Conservation (phyloP, 1,140 invertebrate genomes). For the Caenorhabditis remanei region DNA sequence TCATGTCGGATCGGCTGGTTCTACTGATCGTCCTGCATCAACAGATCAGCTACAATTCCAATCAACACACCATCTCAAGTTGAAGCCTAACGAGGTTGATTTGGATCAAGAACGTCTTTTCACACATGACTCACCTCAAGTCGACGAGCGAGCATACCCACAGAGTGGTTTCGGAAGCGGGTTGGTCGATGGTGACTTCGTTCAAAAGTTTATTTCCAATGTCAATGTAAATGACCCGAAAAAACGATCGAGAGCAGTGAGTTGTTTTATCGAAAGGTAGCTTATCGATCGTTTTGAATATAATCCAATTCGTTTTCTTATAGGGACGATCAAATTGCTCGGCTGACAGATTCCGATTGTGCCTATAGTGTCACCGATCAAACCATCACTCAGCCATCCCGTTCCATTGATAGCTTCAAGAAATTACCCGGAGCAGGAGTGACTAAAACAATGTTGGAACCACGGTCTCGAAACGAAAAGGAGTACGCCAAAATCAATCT, state of each 20-base stretch:
- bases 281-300: neutral
- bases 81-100: slow-evolving; percentile 35
- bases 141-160: neutral
- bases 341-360: neutral
- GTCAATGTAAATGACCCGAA: neutral
- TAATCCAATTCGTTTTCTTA: neutral
- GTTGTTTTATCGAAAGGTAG: neutral
- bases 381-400: neutral
- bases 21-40: neutral
- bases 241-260: slow-evolving; percentile 2
- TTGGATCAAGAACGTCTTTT: slow-evolving; percentile 18
- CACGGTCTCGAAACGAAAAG: neutral
- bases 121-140: slow-evolving; percentile 17
- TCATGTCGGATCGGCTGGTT: neutral
- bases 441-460: slow-evolving; percentile 17
- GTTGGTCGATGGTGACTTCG: neutral
- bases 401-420: slow-evolving; percentile 16
- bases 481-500: slow-evolving; percentile 30
- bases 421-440: neutral
- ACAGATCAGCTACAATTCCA: neutral
- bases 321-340: slow-evolving; percentile 1
- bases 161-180: neutral
- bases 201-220: slow-evolving; percentile 7
- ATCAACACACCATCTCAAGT: slow-evolving; percentile 24
- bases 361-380: neutral